Evolutionary conservation across 2,797 vertebrate genomes (phyloP).

Genomic region (Podarcis lilfordi): DNA sequence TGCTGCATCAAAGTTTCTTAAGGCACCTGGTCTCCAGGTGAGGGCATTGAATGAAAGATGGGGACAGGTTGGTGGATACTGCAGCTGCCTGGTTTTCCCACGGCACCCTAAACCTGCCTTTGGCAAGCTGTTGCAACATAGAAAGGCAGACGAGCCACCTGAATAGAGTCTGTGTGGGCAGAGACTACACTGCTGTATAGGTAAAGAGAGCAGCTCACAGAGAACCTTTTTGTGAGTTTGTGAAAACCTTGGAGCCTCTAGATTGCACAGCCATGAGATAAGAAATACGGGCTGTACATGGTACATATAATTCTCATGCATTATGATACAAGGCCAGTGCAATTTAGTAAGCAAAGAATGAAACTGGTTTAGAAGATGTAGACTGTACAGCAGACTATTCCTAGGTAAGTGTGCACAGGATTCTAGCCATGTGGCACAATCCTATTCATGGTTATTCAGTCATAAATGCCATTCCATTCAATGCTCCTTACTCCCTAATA

Average conservation of each 20-base stretch:
- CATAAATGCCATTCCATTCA: not conserved
- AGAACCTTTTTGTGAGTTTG: not conserved
- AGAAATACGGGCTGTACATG: not conserved
- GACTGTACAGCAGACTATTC: not conserved
- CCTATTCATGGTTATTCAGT: not conserved
- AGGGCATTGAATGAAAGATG: not conserved
- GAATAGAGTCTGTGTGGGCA: conserved; percentile 12
- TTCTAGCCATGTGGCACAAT: not conserved
- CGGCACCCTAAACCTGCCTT: not conserved
- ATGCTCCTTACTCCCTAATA: not conserved
- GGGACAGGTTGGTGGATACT: not conserved
- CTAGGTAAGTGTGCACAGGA: too few species aligned
- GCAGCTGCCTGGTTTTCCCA: conserved; percentile 1
- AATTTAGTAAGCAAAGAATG: not conserved
- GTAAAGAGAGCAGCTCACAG: not conserved
- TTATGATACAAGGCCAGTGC: not conserved
- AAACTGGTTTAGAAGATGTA: not conserved
- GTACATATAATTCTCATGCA: not conserved
- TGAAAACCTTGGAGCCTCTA: not conserved
- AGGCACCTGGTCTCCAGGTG: not conserved
- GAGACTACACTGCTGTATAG: not conserved
- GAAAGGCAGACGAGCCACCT: not conserved
- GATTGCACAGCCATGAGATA: not conserved
- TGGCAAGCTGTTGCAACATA: conserved; percentile 22
- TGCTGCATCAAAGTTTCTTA: not conserved